Base-by-base conservation (phyloP, 2,888 invertebrate species). In the Caenorhabditis japonica region DNA sequence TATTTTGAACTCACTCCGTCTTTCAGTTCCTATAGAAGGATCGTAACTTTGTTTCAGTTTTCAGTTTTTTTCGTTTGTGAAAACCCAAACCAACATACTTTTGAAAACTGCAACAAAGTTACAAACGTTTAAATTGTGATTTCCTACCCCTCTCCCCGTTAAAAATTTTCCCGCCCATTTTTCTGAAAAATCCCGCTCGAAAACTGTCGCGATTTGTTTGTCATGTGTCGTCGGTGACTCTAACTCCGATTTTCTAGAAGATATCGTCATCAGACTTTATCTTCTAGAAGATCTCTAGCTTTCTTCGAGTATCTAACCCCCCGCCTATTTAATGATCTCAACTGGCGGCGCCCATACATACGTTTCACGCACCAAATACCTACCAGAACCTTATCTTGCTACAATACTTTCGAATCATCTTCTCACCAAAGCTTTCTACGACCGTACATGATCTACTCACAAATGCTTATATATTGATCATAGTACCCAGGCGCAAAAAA, bases 351-450 rank as follows among this genome's bases (percentile, higher is more conserved):
- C 61, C 33, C 41, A 25, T 36, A 56, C 27, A 39, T 15, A 4
- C 39, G 21, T 15, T 33, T 27, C 27, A 51, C 10, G n/a, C 5
- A 56, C 66, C 56, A 58, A 66, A 66, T 43, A 53, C 21, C 19
- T 34, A 44, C 13, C 39, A 36, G 15, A 53, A 49, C 33, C 46
- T 15, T 56, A 46, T 64, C 62, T 64, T 64, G 62, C 53, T 55
- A 46, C 55, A 23, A 25, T 30, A 30, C 49, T 41, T 19, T 15
- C 41, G 15, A 58, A 39, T 21, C 41, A 47, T 59, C 59, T 69
- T 61, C 44, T 43, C 64, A 34, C 60, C 70, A 70, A 72, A 64
- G 72, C 72, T 72, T 72, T 72, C 72, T 72, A 59, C 4, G 38
- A 52, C 52, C 52, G 12, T 41, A 38, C 61, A 55, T 53, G 62